These are phyloP conservation scores for Chionodraco myersi DNA, from an alignment of 2,113 vertebrate species.

Conservation along the genomic window DNA sequence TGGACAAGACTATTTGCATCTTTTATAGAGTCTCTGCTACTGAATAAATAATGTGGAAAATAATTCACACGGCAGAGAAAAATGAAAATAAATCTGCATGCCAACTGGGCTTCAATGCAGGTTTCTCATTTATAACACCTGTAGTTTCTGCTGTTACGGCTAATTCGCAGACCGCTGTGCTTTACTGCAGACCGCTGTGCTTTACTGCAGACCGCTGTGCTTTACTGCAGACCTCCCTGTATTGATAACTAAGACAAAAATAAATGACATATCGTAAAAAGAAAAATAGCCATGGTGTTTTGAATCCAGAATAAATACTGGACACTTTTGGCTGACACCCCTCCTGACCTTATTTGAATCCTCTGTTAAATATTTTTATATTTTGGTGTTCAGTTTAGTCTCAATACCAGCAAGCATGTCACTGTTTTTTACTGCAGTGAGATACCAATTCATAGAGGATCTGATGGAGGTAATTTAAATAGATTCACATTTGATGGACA, in stretches of 20 bases:
- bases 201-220: not conserved
- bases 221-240: not conserved
- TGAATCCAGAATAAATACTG: not conserved
- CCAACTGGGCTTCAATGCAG: slow-evolving; percentile 15
- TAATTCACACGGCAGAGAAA: slow-evolving; percentile 11
- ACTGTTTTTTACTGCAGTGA: slow-evolving; percentile 27
- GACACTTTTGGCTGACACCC: slow-evolving; percentile 10
- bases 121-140: slow-evolving; percentile 31
- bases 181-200: not conserved
- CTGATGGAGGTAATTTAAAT: slow-evolving; percentile 63
- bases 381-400: slow-evolving; percentile 20
- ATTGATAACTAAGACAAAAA: slow-evolving; percentile 8
- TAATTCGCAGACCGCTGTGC: not conserved
- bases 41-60: slow-evolving; percentile 52
- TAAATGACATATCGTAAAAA: slow-evolving; percentile 40
- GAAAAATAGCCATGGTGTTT: slow-evolving; percentile 17
- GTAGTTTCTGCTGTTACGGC: slow-evolving; percentile 15
- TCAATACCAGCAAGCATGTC: not conserved
- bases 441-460: slow-evolving; percentile 47
- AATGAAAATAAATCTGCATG: slow-evolving; percentile 36
- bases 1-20: slow-evolving; percentile 58
- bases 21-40: slow-evolving; percentile 61
- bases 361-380: slow-evolving; percentile 25
- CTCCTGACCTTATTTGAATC: slow-evolving; percentile 13
- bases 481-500: slow-evolving; percentile 68